Percentiles rank a stretch among this genome's conserved stretches.
Conservation (phyloP, 2,797 vertebrate species). For the Neoniphon sammara region DNA sequence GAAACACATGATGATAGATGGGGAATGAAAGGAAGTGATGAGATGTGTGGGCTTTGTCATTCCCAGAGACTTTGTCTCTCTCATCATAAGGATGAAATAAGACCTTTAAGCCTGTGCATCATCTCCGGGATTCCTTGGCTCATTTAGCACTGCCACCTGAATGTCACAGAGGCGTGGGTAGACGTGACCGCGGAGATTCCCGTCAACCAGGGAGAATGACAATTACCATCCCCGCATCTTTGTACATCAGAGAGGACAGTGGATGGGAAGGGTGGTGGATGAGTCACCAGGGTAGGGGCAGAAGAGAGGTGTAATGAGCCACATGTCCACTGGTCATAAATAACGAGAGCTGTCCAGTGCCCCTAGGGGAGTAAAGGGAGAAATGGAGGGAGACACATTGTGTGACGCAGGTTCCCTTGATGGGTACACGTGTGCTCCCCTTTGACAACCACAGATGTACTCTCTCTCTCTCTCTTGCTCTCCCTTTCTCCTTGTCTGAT, state of each 20-base stretch:
- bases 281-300: slow-evolving; percentile 58
- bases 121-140: slow-evolving; percentile 59
- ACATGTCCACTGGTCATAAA: slow-evolving; percentile 56
- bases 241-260: slow-evolving; percentile 31
- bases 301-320: slow-evolving; percentile 57
- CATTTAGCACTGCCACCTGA: slow-evolving; percentile 66
- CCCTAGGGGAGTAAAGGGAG: slow-evolving; percentile 17
- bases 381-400: slow-evolving; percentile 23
- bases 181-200: slow-evolving; percentile 70
- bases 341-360: slow-evolving; percentile 55
- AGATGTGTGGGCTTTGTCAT: slow-evolving; percentile 23
- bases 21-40: background rate
- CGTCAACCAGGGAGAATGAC: slow-evolving; percentile 66
- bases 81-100: slow-evolving; percentile 39
- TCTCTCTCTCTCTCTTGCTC: background rate
- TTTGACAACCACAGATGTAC: slow-evolving; percentile 15
- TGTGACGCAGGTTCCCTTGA: slow-evolving; percentile 40
- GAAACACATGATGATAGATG: slow-evolving; percentile 11
- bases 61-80: background rate
- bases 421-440: background rate
- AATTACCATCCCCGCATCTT: slow-evolving; percentile 69
- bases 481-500: slow-evolving; percentile 33
- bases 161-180: slow-evolving; percentile 68
- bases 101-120: slow-evolving; percentile 64
- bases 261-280: slow-evolving; percentile 38